Evolutionary conservation across 2,888 invertebrate species (phyloP), one percentile per base, ranked within the genome.

Genomic region (Drosophila helvetica): DNA sequence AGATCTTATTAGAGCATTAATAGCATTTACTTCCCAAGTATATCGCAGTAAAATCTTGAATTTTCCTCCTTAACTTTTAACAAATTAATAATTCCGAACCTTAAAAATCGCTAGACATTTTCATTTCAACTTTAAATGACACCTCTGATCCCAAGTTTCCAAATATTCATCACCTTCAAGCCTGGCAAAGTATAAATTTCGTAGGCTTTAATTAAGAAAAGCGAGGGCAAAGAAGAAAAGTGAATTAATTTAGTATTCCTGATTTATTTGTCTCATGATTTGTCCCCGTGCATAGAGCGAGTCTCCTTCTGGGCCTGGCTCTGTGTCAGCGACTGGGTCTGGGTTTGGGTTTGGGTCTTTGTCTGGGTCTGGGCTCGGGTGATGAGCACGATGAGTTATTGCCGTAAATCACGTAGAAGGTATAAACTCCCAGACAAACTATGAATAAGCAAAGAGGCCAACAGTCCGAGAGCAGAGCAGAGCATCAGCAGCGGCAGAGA

Each of bases 401-500:
- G 83, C 79, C 82, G 85, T 79, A 90, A 90, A 90, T 90, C 90
- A 90, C 90, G 90, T 90, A 89, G 87, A 78, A 83, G 90, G 85
- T 84, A 91, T 86, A 86, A 91, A 88, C 77, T 76, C 80, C 66
- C 72, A 68, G 74, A 67, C 72, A 72, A 78, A 89, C 83, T 79
- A 75, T 74, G 80, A 76, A 77, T 75, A 78, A 70, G 72, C 59
- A 58, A 70, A 51, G 42, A 66, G 38, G 46, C 64, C 27, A 4
- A 22, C 46, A 47, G 56, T 45, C 64, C 18, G 33, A 38, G 27
- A 27, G 7, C 27, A 27, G 25, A 25, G 38, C 15, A 33, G 15
- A 33, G 33, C 15, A 12, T 10, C 30, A 38, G 38, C 33, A 38
- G 15, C 33, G 7, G 12, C 50, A 59, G 47, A 51, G 45, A 33